A percentile compares a stretch with the other conserved stretches of the same genome.
Evolutionary conservation across 2,113 vertebrate species (phyloP).

Genomic region (Melanerpes aurifrons): DNA sequence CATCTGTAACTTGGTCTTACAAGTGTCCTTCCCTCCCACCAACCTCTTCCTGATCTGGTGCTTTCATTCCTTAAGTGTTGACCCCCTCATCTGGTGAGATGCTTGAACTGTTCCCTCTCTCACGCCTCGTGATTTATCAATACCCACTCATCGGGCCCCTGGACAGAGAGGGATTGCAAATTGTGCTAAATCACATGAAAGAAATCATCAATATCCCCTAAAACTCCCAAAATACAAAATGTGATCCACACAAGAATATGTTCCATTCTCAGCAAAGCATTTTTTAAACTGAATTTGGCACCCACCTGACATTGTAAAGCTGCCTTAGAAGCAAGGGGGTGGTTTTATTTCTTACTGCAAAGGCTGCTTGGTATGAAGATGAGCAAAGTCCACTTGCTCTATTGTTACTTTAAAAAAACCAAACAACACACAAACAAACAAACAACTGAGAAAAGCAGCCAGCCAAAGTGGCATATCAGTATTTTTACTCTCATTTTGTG

Average conservation of each 20-base stretch:
- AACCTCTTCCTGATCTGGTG: neutral
- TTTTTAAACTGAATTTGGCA: neutral
- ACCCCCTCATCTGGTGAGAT: neutral
- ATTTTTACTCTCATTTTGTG: neutral
- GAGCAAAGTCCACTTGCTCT: neutral
- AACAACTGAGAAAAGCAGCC: neutral
- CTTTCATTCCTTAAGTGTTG: constrained; percentile 11
- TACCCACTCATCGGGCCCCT: neutral
- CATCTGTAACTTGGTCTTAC: neutral
- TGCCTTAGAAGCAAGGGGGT: neutral
- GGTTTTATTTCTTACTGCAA: neutral
- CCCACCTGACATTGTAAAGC: neutral
- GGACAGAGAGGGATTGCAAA: neutral
- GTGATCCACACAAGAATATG: neutral
- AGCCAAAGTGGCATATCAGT: neutral
- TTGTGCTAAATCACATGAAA: neutral
- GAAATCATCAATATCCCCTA: neutral
- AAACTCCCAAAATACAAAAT: neutral
- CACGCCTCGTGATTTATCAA: neutral
- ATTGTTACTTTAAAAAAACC: neutral
- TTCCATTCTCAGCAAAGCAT: neutral
- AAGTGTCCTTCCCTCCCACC: neutral
- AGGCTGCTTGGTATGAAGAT: neutral
- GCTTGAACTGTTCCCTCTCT: neutral
- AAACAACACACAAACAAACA: neutral